A percentile compares a stretch with the other conserved stretches of the same genome.
Evolutionary conservation across 2,888 invertebrate species (phyloP).

Genomic region (Zaprionus lineosus): DNA sequence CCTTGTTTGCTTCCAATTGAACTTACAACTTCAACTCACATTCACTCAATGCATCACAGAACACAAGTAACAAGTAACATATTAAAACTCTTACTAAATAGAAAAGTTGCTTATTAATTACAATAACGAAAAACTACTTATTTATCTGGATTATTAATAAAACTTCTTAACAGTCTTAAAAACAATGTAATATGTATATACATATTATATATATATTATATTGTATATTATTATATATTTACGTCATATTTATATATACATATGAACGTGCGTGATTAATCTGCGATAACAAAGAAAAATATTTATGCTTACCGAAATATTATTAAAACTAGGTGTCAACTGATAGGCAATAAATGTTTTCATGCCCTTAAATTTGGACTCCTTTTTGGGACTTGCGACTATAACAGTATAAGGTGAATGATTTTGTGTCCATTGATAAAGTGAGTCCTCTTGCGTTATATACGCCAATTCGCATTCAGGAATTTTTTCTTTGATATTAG

Average conservation of each 20-base stretch:
- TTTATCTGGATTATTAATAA: too few species aligned
- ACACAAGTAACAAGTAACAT: background rate
- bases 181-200: too few species aligned
- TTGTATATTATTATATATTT: too few species aligned
- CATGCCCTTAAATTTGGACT: slow-evolving; percentile 97
- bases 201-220: too few species aligned
- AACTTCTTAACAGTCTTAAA: too few species aligned
- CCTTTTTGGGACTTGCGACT: slow-evolving; percentile 97
- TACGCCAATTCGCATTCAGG: slow-evolving; percentile 88
- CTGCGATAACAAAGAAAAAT: background rate
- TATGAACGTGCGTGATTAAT: too few species aligned
- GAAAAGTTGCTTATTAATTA: too few species aligned
- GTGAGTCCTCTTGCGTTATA: slow-evolving; percentile 89
- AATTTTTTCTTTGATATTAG: slow-evolving; percentile 86
- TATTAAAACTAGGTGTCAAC: slow-evolving; percentile 96
- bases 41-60: too few species aligned
- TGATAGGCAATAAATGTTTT: slow-evolving; percentile 99
- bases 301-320: slow-evolving; percentile 89
- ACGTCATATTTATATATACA: too few species aligned
- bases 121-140: too few species aligned
- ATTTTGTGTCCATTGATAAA: slow-evolving; percentile 90
- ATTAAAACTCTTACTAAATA: too few species aligned
- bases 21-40: slow-evolving; percentile 39
- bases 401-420: slow-evolving; percentile 91
- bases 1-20: slow-evolving; percentile 47